phyloP scores from a whole-genome alignment of 2,888 invertebrate genomes.

The Leuctra nigra region DNA sequence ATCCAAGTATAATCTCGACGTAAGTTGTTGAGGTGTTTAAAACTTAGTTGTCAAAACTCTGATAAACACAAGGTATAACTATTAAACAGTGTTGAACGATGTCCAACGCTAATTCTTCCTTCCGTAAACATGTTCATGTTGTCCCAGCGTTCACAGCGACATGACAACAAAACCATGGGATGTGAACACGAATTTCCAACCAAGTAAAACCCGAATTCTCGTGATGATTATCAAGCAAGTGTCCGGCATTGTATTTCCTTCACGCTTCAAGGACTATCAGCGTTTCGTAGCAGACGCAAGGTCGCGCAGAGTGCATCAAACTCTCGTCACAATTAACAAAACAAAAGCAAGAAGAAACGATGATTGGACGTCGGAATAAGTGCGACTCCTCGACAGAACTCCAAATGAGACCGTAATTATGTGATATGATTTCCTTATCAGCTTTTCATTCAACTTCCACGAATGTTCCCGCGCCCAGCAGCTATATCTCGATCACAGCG shows the following conservation, averaged over 20 bases:
- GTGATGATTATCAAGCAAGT: background rate
- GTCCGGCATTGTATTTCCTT: background rate
- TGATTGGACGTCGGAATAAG: no score
- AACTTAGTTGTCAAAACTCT: no score
- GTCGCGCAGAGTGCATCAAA: constrained; percentile 10
- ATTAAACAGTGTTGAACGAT: no score
- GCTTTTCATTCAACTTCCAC: no score
- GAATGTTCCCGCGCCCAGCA: no score
- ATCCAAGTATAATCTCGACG: no score
- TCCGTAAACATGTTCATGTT: background rate
- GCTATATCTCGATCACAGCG: no score
- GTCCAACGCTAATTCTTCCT: constrained; percentile 3
- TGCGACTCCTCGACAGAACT: no score
- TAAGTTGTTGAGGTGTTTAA: no score
- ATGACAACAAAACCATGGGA: background rate
- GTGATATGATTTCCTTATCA: no score
- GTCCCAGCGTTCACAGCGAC: background rate
- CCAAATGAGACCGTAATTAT: no score
- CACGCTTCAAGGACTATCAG: background rate
- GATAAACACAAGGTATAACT: no score
- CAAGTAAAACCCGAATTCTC: background rate
- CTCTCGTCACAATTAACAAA: background rate
- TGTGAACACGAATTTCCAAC: background rate
- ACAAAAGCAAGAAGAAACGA: background rate
- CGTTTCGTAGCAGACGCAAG: background rate